Evolutionary conservation across 1,140 invertebrate genomes (phyloP), one percentile per base, ranked within the genome.

Genomic region (Scaptodrosophila lebanonensis): DNA sequence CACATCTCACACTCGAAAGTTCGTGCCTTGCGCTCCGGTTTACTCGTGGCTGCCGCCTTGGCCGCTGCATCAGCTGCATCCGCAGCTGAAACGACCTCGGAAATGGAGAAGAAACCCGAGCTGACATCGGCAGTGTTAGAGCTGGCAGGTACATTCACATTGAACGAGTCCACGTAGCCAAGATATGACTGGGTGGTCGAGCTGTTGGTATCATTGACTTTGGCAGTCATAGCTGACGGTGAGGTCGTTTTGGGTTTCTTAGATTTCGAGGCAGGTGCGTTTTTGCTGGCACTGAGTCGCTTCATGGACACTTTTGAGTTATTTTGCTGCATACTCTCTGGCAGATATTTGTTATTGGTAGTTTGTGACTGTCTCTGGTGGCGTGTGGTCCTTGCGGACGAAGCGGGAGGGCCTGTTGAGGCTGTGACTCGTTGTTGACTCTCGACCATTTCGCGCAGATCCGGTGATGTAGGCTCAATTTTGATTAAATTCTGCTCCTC

Each of bases 1-100:
- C 94, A 95, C 92, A 95, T 94, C 83, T 94, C 93, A 77, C 94
- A 95, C 40, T 91, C 92, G 69, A 88, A 91, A 40, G 66, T 70
- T 4, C 72, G 71, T 9, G 13, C 88, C 66, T 30, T 75, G 8
- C 47, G 68, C 47, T 61, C 71, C 38, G 60, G 15, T 38, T 65
- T 66, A n/a, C 42, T 44, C 16, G 63, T 42, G 1, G 65, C 70
- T 2, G 75, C 67, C n/a, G 68, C 58, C 33, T 68, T 71, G 11
- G 83, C 77, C 2, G 72, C 70, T 13, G 70, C 68, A 49, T 73
- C 70, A 9, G 76, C 79, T 1, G 83, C 67, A 56, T 77, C 70
- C 0, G 75, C 83, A 5, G 83, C 76, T 3, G 72, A 75, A 0
- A 85, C 83, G 1, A 85, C 83, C 32, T 85, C 76, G 3, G 83